These are phyloP conservation scores for Anabas testudineus DNA, from an alignment of 2,797 vertebrate genomes.

Conservation along the genomic window DNA sequence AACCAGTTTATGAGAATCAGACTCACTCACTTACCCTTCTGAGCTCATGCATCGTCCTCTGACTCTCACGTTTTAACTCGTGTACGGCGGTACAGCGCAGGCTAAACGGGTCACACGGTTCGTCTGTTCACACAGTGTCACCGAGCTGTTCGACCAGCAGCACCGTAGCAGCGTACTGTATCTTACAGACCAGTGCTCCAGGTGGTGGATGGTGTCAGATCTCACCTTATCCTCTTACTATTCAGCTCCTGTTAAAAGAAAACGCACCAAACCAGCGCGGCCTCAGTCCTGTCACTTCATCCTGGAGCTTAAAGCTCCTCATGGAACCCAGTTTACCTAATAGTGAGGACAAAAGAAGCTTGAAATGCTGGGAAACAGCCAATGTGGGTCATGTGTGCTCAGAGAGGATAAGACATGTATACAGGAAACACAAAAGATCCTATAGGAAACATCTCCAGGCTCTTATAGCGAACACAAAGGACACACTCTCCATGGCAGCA, in stretches of 20 bases:
- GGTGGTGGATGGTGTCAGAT: background rate
- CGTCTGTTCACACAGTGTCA: background rate
- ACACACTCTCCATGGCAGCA: background rate
- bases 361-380: background rate
- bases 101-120: constrained; percentile 9
- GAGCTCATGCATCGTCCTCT: too few relatives aligned
- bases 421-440: constrained; percentile 20
- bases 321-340: background rate
- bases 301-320: background rate
- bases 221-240: constrained; percentile 9
- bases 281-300: background rate
- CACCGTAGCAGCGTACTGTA: background rate
- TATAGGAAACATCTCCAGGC: background rate
- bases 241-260: background rate
- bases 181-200: background rate
- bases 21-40: background rate
- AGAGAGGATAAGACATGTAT: background rate
- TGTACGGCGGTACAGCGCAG: background rate
- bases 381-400: constrained; percentile 30
- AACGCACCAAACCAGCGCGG: background rate
- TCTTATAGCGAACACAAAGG: constrained; percentile 8
- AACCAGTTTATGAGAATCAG: background rate
- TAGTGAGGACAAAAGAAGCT: constrained; percentile 1
- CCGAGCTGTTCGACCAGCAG: constrained; percentile 2
- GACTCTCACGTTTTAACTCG: background rate